These are phyloP conservation scores for Meandrina meandrites DNA, from an alignment of 92 coral and sea anemone species.

Conservation along the genomic window DNA sequence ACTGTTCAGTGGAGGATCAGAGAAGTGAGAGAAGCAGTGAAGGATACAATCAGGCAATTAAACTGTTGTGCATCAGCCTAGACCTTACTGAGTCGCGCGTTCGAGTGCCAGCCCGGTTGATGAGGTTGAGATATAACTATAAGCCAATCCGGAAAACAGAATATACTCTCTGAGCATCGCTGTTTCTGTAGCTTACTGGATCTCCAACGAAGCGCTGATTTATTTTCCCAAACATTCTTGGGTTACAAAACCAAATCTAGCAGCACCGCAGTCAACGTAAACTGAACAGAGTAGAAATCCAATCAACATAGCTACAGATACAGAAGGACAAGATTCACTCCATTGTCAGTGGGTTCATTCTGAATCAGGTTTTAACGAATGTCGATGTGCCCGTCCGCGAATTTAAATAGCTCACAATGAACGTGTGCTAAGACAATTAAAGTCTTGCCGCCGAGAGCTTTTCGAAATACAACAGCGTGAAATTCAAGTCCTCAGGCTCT, in stretches of 20 bases:
- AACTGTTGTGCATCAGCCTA: background rate
- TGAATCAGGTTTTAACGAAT: no score
- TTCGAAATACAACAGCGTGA: background rate
- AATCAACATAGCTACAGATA: no score
- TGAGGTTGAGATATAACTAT: background rate
- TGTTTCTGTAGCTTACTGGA: background rate
- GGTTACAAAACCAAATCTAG: background rate
- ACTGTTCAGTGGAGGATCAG: slow-evolving; percentile 2
- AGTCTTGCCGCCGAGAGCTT: no score
- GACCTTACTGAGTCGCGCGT: background rate
- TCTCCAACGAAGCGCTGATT: background rate
- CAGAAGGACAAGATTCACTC: background rate
- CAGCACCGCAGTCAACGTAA: background rate
- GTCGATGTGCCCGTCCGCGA: no score
- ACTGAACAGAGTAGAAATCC: no score
- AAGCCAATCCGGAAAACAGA: background rate
- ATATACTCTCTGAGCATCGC: background rate
- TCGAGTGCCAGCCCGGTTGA: background rate
- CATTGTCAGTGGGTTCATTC: background rate
- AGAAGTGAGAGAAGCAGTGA: slow-evolving; percentile 1
- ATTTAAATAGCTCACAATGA: no score
- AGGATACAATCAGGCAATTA: background rate
- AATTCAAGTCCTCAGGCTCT: background rate
- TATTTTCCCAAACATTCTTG: background rate
- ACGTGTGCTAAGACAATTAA: no score